Conservation (phyloP, 1,140 invertebrate genomes). For the Zeugodacus cucurbitae region DNA sequence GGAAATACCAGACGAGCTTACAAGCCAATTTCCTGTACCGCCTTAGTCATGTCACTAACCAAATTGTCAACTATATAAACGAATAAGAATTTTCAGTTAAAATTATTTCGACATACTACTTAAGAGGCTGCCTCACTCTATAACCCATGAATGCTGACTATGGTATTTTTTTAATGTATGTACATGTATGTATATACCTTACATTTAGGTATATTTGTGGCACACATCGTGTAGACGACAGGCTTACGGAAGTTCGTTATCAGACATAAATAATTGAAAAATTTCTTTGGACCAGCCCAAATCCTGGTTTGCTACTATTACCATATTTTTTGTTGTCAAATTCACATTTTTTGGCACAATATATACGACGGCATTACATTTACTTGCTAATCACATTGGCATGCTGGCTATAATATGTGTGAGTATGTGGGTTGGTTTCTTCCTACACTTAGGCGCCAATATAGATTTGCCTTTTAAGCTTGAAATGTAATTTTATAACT, state of each 20-base stretch:
- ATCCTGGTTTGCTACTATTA: background rate
- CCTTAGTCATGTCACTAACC: conserved; percentile 20
- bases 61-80: conserved; percentile 8
- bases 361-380: background rate
- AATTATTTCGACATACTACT: background rate
- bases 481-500: conserved; percentile 28
- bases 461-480: background rate
- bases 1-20: conserved; percentile 5
- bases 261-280: conserved; percentile 36
- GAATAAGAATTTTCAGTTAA: background rate
- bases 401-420: background rate
- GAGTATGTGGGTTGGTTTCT: no score
- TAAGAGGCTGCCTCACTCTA: background rate
- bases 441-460: background rate
- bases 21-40: conserved; percentile 28
- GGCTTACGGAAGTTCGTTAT: conserved; percentile 2
- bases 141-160: background rate
- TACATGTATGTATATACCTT: no score
- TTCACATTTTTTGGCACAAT: background rate
- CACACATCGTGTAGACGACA: background rate
- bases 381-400: background rate
- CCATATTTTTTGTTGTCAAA: background rate
- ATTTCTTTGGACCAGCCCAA: background rate
- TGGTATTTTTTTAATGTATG: no score
- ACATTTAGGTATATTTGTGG: background rate